A percentile compares a stretch with the other conserved stretches of the same genome.
Conservation (phyloP, 2,797 vertebrate species). For the Gymnopithys bicolor region DNA sequence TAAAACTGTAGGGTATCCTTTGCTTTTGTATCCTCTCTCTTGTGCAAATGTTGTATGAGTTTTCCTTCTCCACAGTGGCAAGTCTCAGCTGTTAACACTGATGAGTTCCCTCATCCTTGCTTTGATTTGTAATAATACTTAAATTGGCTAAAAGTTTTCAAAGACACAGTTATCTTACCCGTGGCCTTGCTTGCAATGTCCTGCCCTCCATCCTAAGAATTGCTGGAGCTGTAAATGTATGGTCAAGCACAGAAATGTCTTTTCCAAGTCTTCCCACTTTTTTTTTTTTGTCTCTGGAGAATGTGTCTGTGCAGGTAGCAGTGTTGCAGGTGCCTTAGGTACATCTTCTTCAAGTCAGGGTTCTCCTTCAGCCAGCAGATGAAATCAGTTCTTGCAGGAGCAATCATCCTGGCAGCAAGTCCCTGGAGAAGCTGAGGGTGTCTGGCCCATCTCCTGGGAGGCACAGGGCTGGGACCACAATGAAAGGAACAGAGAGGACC, state of each 20-base stretch:
- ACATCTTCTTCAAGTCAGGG: background rate
- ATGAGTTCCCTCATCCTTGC: background rate
- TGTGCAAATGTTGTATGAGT: background rate
- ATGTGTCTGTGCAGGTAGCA: background rate
- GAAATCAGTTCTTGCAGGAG: background rate
- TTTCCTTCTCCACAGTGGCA: background rate
- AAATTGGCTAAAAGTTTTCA: background rate
- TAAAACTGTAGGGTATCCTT: background rate
- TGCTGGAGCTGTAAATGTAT: background rate
- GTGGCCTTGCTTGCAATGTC: background rate
- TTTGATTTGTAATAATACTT: background rate
- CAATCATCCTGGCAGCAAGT: background rate
- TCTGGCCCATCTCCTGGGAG: background rate
- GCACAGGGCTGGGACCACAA: accelerated
- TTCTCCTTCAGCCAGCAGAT: background rate
- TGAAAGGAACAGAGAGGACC: accelerated
- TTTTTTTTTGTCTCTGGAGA: background rate
- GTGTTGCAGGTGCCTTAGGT: accelerated
- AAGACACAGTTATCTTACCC: accelerated
- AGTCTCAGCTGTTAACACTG: background rate
- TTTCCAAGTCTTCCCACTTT: background rate
- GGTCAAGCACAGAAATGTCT: background rate
- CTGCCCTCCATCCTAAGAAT: accelerated
- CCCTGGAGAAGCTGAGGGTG: background rate
- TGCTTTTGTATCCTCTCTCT: background rate